Percentiles rank a stretch among this genome's conserved stretches.
Evolutionary conservation across 2,113 vertebrate genomes (phyloP).

Genomic region (Perca flavescens): DNA sequence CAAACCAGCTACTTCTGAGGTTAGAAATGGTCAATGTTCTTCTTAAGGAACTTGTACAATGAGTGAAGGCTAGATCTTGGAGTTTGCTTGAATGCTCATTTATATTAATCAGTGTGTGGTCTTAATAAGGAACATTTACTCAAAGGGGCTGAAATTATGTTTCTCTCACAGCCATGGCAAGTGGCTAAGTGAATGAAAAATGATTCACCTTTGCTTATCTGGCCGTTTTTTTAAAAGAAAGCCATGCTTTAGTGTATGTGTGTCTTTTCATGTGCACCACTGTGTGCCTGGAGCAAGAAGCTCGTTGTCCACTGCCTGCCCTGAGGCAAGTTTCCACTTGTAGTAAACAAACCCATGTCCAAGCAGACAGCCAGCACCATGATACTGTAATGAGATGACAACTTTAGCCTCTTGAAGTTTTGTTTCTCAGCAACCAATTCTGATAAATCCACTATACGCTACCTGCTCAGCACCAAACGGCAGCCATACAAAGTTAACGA

Average conservation of each 20-base stretch:
- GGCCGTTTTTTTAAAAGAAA: not conserved
- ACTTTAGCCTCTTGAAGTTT: not conserved
- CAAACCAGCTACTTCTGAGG: not conserved
- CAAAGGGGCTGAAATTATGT: not conserved
- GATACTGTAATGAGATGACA: not conserved
- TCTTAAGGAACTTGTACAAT: not conserved
- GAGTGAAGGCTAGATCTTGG: not conserved
- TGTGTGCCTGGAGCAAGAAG: not conserved
- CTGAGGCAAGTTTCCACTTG: not conserved
- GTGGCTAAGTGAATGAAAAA: conserved; percentile 19
- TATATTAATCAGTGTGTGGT: not conserved
- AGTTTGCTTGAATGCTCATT: conserved; percentile 1
- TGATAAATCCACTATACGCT: not conserved
- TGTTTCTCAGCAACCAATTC: not conserved
- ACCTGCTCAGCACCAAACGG: not conserved
- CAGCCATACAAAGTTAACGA: not conserved
- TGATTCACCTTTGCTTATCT: conserved; percentile 30
- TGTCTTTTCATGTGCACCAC: not conserved
- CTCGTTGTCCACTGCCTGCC: not conserved
- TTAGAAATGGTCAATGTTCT: not conserved
- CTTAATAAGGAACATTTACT: not conserved
- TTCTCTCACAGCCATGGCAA: not conserved
- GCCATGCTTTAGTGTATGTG: not conserved
- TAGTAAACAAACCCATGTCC: not conserved
- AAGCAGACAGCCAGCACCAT: too few species aligned